Conservation (phyloP, 2,888 invertebrate genomes). For the Rhimphoctona megacephalus region DNA sequence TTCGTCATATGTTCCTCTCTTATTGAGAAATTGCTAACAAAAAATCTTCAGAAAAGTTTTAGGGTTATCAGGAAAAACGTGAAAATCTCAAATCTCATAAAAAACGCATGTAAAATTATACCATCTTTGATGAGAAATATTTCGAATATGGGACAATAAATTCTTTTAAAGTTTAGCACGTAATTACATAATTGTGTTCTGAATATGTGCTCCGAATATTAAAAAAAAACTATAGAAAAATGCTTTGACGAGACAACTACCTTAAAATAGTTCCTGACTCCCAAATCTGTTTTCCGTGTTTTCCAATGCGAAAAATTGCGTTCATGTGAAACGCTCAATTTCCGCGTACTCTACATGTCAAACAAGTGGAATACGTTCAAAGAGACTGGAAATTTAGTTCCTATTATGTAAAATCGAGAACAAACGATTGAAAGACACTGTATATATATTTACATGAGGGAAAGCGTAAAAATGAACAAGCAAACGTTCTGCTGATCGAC, state of each 20-base stretch:
- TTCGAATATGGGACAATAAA: neutral
- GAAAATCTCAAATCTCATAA: neutral
- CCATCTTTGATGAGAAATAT: neutral
- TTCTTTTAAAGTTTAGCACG: neutral
- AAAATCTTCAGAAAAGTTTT: neutral
- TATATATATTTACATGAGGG: conserved; percentile 38
- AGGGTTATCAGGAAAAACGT: neutral
- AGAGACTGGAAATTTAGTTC: neutral
- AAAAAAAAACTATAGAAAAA: too few species aligned
- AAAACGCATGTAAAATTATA: neutral
- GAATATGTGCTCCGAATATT: too few species aligned
- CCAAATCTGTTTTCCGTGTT: neutral
- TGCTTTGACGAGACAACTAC: too few species aligned
- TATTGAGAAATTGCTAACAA: neutral
- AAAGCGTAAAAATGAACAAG: conserved; percentile 20
- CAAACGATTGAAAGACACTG: conserved; percentile 18
- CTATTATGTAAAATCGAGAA: conserved; percentile 5
- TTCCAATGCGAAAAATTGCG: neutral
- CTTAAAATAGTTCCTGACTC: too few species aligned
- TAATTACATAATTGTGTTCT: too few species aligned
- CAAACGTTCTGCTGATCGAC: conserved; percentile 1
- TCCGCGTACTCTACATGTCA: neutral
- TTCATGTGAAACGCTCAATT: neutral
- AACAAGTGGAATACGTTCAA: neutral
- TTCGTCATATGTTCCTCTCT: neutral